Evolutionary conservation across 1,140 invertebrate genomes (phyloP), one percentile per base, ranked within the genome.

Genomic region (Zaprionus tsacasi): DNA sequence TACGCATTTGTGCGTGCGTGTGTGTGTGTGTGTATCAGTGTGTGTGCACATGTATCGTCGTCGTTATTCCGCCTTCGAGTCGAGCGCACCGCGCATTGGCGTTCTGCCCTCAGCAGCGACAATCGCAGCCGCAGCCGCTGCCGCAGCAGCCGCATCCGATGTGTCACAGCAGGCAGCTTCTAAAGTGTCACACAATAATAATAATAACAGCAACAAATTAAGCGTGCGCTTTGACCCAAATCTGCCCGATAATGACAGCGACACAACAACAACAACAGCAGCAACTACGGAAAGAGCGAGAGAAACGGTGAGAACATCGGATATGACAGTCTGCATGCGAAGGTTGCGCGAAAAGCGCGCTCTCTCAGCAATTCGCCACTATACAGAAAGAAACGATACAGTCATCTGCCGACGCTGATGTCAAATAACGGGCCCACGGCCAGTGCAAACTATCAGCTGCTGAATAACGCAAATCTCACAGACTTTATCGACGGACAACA

Each of bases 161-260:
- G 61, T 58, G 43, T 48, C 70, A 61, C 70, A 72, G 48, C 71
- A 78, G 58, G 48, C 81, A 76, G 38, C 55, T 52, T 65, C 67
- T 36, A 80, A 74, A 75, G 63, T 70, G 12, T 48, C 69, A 25
- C 70, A 70, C 66, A 60, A 38, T 69, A 79, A 58, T 50, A 71
- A 82, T 61, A 72, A 8, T 8, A 35, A 71, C 73, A 68, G 56
- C 63, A 64, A 65, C 54, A 82, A 88, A 79, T 72, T 88, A 25
- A 78, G 85, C 63, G 85, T 88, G 76, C 85, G 81, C 81, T 88
- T 88, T 85, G 85, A 88, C 85, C 85, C 85, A 72, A 89, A 88
- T 88, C 65, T 88, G 55, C 85, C 85, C 55, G 79, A 87, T 59
- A 88, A 88, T 81, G 74, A 88, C 60, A 83, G 68, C 63, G 65